Conservation (phyloP, 2,797 vertebrate species). For the Margarornis squamiger region DNA sequence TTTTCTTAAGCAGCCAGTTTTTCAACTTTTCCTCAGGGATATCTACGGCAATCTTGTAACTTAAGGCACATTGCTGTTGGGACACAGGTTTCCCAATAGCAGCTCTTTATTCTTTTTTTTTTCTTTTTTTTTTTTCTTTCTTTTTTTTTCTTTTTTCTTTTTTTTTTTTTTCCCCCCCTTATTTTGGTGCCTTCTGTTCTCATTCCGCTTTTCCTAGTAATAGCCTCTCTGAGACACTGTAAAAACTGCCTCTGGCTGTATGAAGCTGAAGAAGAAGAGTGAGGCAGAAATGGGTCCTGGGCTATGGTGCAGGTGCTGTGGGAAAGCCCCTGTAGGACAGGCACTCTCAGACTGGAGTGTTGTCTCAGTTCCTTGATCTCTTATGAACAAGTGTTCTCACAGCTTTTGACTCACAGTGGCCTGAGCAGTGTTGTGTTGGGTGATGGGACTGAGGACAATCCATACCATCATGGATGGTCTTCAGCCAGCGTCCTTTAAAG, state of each 20-base stretch:
- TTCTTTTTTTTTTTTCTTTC: background rate
- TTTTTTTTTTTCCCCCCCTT: too few relatives aligned
- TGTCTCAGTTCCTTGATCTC: background rate
- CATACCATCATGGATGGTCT: background rate
- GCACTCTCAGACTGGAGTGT: too few relatives aligned
- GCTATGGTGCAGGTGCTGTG: background rate
- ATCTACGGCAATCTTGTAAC: background rate
- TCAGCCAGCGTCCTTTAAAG: background rate
- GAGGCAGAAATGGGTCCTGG: background rate
- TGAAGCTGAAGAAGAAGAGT: background rate
- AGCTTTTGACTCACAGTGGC: background rate
- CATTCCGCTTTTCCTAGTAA: background rate
- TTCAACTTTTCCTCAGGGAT: background rate
- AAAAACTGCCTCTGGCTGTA: background rate
- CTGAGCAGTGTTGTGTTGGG: background rate
- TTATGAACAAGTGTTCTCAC: fast-evolving
- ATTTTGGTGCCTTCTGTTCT: background rate
- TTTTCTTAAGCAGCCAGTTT: background rate
- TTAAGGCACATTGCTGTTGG: background rate
- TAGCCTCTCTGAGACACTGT: background rate
- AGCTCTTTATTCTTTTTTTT: background rate
- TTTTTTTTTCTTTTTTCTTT: background rate
- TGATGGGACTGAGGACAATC: background rate
- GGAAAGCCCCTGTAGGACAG: background rate
- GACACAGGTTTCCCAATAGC: background rate